Percentiles rank a stretch among this genome's conserved stretches.
phyloP scores from a whole-genome alignment of 2,888 invertebrate species.

The Cotesia congregata region DNA sequence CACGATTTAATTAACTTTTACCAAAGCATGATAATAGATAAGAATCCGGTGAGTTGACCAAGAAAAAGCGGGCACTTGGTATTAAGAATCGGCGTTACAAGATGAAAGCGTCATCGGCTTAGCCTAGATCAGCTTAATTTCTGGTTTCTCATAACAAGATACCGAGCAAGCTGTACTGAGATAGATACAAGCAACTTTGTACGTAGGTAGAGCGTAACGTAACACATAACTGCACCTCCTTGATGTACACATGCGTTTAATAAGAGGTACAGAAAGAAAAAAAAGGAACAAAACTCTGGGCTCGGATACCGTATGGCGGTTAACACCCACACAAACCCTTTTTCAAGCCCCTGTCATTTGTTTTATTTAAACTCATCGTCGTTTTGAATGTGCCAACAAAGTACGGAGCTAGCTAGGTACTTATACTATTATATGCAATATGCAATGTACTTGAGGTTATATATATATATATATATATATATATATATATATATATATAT shows the following conservation, averaged over 20 bases:
- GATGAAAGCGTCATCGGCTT: background rate
- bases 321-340: constrained; percentile 64
- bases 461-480: too few species aligned
- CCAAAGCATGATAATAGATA: too few species aligned
- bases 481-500: too few species aligned
- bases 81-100: background rate
- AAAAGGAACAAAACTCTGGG: constrained; percentile 46
- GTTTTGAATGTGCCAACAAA: background rate
- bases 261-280: constrained; percentile 36
- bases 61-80: too few species aligned
- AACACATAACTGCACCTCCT: constrained; percentile 52
- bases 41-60: too few species aligned
- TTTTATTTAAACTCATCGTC: constrained; percentile 9
- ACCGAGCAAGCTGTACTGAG: background rate
- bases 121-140: background rate
- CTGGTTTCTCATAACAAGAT: background rate
- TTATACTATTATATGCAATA: too few species aligned
- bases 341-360: background rate
- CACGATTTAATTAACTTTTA: too few species aligned
- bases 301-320: constrained; percentile 64
- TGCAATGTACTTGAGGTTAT: too few species aligned
- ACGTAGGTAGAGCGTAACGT: constrained; percentile 51
- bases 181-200: constrained; percentile 1
- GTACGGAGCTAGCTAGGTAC: background rate
- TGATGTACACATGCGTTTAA: constrained; percentile 37